Conservation (phyloP, 2,888 invertebrate species). For the Molanna angustata region DNA sequence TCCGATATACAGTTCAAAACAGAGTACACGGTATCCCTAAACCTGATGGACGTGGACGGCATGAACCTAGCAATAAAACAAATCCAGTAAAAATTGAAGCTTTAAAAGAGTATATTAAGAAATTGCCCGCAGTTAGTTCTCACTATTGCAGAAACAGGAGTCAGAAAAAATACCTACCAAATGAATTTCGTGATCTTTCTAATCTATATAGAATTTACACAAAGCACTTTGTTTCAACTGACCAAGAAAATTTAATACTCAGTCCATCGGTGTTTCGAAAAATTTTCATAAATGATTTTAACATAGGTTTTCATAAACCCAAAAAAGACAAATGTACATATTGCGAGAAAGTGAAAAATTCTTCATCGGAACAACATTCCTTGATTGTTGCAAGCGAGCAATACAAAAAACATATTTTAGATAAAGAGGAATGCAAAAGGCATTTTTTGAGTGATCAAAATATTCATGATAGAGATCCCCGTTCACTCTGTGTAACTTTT, state of each 20-base stretch:
- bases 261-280: neutral
- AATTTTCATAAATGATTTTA: neutral
- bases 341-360: neutral
- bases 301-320: neutral
- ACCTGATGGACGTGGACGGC: no score
- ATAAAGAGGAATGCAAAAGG: slow-evolving; percentile 4
- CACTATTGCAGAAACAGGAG: neutral
- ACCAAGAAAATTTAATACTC: neutral
- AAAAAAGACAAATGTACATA: neutral
- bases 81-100: neutral
- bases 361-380: no score
- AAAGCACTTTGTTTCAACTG: neutral
- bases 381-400: no score
- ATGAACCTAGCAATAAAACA: neutral
- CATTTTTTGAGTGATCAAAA: slow-evolving; percentile 3
- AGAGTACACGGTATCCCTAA: no score
- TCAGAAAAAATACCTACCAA: neutral
- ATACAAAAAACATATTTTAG: neutral
- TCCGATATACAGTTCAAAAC: no score
- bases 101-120: neutral
- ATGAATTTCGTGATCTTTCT: neutral
- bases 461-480: neutral
- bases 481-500: neutral
- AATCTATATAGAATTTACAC: neutral
- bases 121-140: neutral